phyloP scores from a whole-genome alignment of 2,888 invertebrate species.

The Keiferia lycopersicella region DNA sequence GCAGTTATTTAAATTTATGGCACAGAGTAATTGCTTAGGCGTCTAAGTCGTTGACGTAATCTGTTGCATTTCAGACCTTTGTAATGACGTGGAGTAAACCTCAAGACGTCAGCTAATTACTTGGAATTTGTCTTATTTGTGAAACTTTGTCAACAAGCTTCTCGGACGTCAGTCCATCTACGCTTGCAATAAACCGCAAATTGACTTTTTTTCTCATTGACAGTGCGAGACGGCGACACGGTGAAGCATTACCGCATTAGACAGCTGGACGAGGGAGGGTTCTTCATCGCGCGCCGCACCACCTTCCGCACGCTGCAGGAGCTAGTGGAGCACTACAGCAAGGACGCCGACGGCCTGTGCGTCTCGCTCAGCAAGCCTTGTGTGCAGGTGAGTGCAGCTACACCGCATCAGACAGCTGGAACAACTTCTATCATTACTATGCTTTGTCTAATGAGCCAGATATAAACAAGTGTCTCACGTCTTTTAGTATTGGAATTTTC shows the following conservation, averaged over 20 bases:
- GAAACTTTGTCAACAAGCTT: neutral
- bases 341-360: slow-evolving; percentile 98
- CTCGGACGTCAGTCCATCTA: neutral
- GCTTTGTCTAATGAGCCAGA: too few relatives aligned
- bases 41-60: slow-evolving; percentile 1
- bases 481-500: neutral
- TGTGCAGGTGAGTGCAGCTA: slow-evolving; percentile 86
- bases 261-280: slow-evolving; percentile 99
- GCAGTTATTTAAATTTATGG: neutral
- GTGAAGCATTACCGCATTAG: slow-evolving; percentile 99
- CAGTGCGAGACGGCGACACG: slow-evolving; percentile 99
- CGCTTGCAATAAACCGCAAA: neutral
- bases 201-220: slow-evolving; percentile 49
- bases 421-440: too few relatives aligned
- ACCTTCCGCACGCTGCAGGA: slow-evolving; percentile 98
- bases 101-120: neutral
- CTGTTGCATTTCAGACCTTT: neutral
- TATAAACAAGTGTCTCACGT: too few relatives aligned
- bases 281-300: slow-evolving; percentile 98
- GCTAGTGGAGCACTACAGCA: slow-evolving; percentile 98
- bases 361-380: slow-evolving; percentile 97
- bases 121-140: neutral
- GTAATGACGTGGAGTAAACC: neutral
- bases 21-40: neutral
- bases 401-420: neutral